Evolutionary conservation across 1,140 invertebrate species (phyloP), one percentile per base, ranked within the genome.

Genomic region (Acromyrmex heyeri): DNA sequence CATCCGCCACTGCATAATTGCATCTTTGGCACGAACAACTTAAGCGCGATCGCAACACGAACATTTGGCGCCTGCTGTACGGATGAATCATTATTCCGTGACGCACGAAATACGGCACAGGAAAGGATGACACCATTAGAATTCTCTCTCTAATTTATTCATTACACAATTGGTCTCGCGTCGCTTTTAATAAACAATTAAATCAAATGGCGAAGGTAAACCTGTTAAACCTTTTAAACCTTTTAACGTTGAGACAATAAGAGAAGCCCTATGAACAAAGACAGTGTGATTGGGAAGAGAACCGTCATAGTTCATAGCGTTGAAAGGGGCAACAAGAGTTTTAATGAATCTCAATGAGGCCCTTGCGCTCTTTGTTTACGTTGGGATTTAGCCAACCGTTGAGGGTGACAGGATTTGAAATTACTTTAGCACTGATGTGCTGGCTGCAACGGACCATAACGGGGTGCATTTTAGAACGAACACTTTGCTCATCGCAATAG

Each of bases 291-390:
- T n/a, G 34, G 30, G 34, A 5, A 53, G 53, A 59, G 48, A 18
- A 62, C 55, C 50, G 50, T 12, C 21, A 24, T 50, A 67, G 61
- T 62, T 24, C 8, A 14, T 7, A 57, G 44, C 34, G 61, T 30
- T 14, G 73, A 85, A 65, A 53, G 57, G 48, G 21, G 69, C 61
- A 48, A 38, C 55, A 34, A 62, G 72, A 50, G 34, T 86, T 88
- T 92, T 88, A 91, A 92, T 92, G 90, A 93, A 94, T 93, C 93
- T 91, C 88, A 92, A 93, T 90, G 86, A 87, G 70, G 38, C 81
- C 88, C 55, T 18, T 76, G 59, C 83, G 88, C 89, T 91, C 93
- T 89, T 93, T 92, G 91, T 93, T 93, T 93, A 88, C 88, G 50
- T 70, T 21, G 65, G 78, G 75, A 67, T 87, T 91, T 90, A 86